A percentile compares a stretch with the other conserved stretches of the same genome.
Conservation (phyloP, 2,888 invertebrate genomes). For the Nomada ferruginata region DNA sequence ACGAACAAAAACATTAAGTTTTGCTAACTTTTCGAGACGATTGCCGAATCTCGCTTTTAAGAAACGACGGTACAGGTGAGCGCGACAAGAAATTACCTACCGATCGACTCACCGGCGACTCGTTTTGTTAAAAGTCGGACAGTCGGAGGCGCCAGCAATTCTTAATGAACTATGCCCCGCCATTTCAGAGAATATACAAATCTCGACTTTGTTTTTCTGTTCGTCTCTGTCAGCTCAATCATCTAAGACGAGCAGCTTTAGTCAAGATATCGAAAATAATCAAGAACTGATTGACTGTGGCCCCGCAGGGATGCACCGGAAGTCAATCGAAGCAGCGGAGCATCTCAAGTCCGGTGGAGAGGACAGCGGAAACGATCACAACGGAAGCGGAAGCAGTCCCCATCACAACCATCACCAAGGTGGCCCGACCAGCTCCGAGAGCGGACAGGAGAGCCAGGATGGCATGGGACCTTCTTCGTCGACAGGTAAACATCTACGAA, state of each 20-base stretch:
- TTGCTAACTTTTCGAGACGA: slow-evolving; percentile 26
- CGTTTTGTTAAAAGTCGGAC: neutral
- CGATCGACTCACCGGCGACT: neutral
- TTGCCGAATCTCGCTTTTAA: neutral
- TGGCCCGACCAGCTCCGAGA: slow-evolving; percentile 82
- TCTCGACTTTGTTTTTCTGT: slow-evolving; percentile 81
- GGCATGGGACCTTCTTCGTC: slow-evolving; percentile 81
- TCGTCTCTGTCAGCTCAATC: slow-evolving; percentile 84
- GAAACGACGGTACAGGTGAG: neutral
- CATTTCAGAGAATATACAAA: slow-evolving; percentile 55
- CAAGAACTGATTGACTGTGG: slow-evolving; percentile 84
- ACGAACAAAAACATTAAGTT: slow-evolving; percentile 35
- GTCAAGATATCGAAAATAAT: slow-evolving; percentile 84
- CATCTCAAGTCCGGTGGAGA: slow-evolving; percentile 93
- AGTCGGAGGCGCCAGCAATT: slow-evolving; percentile 26
- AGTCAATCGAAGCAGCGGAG: slow-evolving; percentile 98
- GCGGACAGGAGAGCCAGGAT: slow-evolving; percentile 83
- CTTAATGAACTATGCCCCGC: slow-evolving; percentile 21
- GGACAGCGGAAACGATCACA: slow-evolving; percentile 87
- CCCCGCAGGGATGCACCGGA: slow-evolving; percentile 98
- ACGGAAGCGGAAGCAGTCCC: slow-evolving; percentile 80
- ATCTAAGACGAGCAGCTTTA: slow-evolving; percentile 84
- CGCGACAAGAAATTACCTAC: neutral
- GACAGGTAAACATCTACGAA: slow-evolving; percentile 65
- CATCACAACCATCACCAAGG: slow-evolving; percentile 81